Conservation (phyloP, 30 jellyfish, hydroid and myxozoan species). For the Aurelia aurita region DNA sequence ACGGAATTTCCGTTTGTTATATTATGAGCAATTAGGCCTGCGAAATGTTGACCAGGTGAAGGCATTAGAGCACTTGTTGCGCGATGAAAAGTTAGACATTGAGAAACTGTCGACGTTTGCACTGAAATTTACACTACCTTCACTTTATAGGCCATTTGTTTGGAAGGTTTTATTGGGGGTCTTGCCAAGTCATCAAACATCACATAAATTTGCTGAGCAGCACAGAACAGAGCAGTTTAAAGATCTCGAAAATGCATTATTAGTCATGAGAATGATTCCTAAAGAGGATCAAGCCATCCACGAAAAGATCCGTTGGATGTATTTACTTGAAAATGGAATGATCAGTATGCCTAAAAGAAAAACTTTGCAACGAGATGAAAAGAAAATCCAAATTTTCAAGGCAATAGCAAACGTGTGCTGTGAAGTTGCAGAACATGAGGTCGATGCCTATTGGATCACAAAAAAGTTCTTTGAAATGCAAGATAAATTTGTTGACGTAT, state of each 20-base stretch:
- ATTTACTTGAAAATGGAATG: slow-evolving; percentile 87
- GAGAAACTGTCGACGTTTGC: slow-evolving; percentile 85
- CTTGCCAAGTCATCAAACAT: slow-evolving; percentile 70
- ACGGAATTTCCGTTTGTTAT: slow-evolving; percentile 85
- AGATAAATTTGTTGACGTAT: slow-evolving; percentile 69
- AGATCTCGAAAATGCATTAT: slow-evolving; percentile 75
- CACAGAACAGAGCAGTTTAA: slow-evolving; percentile 74
- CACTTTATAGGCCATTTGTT: slow-evolving; percentile 81
- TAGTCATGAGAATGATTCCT: slow-evolving; percentile 81
- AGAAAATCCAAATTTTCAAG: slow-evolving; percentile 68
- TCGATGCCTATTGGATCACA: slow-evolving; percentile 92
- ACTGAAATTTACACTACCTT: slow-evolving; percentile 80
- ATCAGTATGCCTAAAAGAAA: slow-evolving; percentile 77
- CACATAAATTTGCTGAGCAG: slow-evolving; percentile 61
- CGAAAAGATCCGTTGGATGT: slow-evolving; percentile 78
- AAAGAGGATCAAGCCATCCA: slow-evolving; percentile 43
- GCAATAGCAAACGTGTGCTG: slow-evolving; percentile 87
- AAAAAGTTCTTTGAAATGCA: slow-evolving; percentile 77
- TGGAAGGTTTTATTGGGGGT: slow-evolving; percentile 91
- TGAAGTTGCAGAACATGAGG: slow-evolving; percentile 74
- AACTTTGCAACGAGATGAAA: slow-evolving; percentile 76
- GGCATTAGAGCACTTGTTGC: slow-evolving; percentile 84
- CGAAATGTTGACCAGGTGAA: slow-evolving; percentile 94
- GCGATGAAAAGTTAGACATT: slow-evolving; percentile 77
- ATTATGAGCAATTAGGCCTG: slow-evolving; percentile 93